Conservation (phyloP, 2,797 vertebrate species). For the Esox lucius region DNA sequence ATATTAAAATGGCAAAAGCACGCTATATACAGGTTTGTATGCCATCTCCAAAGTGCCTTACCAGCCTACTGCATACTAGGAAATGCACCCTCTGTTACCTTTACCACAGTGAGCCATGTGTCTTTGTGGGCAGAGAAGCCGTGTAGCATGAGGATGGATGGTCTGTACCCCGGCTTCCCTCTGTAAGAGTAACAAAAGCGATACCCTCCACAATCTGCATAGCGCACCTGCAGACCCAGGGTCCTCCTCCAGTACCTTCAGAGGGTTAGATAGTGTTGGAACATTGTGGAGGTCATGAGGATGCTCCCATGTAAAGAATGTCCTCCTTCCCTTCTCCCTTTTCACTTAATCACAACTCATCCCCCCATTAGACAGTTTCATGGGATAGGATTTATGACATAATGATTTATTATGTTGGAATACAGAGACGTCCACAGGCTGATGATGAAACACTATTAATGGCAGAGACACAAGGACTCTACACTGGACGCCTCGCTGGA, state of each 20-base stretch:
- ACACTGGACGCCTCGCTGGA: too few relatives aligned
- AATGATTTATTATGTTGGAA: too few relatives aligned
- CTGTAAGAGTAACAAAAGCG: slow-evolving; percentile 92
- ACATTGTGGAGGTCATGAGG: too few relatives aligned
- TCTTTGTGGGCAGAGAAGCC: slow-evolving; percentile 96
- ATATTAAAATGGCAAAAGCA: background rate
- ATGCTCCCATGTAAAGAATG: too few relatives aligned
- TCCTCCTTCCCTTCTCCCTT: too few relatives aligned
- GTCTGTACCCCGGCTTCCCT: slow-evolving; percentile 85
- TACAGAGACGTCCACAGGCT: too few relatives aligned
- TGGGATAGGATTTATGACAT: too few relatives aligned
- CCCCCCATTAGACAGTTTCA: too few relatives aligned
- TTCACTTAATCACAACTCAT: too few relatives aligned
- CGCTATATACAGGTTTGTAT: background rate
- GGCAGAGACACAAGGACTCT: too few relatives aligned
- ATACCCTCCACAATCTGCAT: slow-evolving; percentile 83
- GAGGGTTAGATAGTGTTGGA: background rate
- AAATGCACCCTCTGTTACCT: slow-evolving; percentile 72
- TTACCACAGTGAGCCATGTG: slow-evolving; percentile 90
- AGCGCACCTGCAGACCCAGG: slow-evolving; percentile 88
- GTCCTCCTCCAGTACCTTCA: slow-evolving; percentile 96
- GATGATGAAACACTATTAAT: too few relatives aligned
- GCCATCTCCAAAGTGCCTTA: background rate
- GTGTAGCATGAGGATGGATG: slow-evolving; percentile 92
- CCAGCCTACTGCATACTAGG: background rate